Percentiles rank a stretch among this genome's conserved stretches.
Evolutionary conservation across 2,888 invertebrate species (phyloP).

Genomic region (Stratiomys singularior): DNA sequence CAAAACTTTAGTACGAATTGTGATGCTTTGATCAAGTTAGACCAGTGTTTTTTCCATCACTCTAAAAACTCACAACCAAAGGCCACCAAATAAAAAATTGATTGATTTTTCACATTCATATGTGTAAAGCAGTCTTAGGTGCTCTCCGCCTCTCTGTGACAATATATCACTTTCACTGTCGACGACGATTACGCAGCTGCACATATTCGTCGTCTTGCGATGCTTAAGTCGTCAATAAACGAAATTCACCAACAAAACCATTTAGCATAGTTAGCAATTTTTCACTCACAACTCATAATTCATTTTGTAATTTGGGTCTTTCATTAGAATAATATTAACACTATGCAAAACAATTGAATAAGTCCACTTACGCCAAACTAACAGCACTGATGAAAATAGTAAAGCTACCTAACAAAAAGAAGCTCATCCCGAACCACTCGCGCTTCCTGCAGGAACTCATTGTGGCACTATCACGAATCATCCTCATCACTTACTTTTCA

Average conservation of each 20-base stretch:
- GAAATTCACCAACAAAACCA: not conserved
- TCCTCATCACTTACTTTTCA: not conserved
- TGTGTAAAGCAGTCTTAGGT: too few species aligned
- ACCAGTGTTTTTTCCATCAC: too few species aligned
- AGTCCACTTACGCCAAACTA: conserved; percentile 36
- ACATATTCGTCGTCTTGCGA: not conserved
- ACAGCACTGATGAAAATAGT: not conserved
- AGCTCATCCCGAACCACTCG: not conserved
- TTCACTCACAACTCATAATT: conserved; percentile 2
- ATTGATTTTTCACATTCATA: too few species aligned
- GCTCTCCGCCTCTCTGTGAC: not conserved
- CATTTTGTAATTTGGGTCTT: not conserved
- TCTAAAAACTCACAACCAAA: too few species aligned
- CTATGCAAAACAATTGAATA: not conserved
- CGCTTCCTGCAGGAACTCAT: conserved; percentile 35
- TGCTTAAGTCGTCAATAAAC: not conserved
- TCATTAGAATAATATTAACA: not conserved
- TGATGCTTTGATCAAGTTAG: too few species aligned
- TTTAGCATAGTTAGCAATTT: conserved; percentile 36
- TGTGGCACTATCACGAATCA: not conserved
- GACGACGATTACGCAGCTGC: not conserved
- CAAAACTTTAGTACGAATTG: too few species aligned
- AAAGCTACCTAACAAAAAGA: not conserved
- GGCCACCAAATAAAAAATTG: too few species aligned
- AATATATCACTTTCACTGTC: conserved; percentile 38